Conservation (phyloP, 2,113 vertebrate genomes). For the Silurus asotus region DNA sequence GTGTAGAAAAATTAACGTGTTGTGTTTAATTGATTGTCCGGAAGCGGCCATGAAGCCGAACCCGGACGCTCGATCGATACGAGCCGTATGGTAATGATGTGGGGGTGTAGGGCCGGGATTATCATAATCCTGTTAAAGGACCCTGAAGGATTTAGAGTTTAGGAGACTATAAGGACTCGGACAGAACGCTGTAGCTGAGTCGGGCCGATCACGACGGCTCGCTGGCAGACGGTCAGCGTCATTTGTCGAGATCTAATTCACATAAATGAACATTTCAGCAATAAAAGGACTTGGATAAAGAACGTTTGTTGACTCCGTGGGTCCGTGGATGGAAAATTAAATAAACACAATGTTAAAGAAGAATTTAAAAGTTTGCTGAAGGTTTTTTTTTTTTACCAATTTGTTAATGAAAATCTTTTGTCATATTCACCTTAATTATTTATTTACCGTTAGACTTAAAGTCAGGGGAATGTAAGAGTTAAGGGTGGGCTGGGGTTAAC, state of each 20-base stretch:
- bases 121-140: slow-evolving; percentile 30
- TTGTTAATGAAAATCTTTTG: not conserved
- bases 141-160: slow-evolving; percentile 28
- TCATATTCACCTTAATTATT: not conserved
- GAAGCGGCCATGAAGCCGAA: slow-evolving; percentile 61
- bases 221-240: slow-evolving; percentile 2
- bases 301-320: not conserved
- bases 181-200: not conserved
- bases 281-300: slow-evolving; percentile 5
- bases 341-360: not conserved
- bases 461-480: no score
- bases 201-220: not conserved
- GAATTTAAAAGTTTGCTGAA: not conserved
- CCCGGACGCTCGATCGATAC: slow-evolving; percentile 72
- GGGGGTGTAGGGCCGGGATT: slow-evolving; percentile 55
- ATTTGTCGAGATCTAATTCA: slow-evolving; percentile 5
- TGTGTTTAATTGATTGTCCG: slow-evolving; percentile 70
- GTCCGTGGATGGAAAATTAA: not conserved
- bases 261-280: slow-evolving; percentile 12
- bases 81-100: slow-evolving; percentile 71
- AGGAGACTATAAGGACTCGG: slow-evolving; percentile 23
- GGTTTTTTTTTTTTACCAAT: not conserved
- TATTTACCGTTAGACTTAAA: not conserved
- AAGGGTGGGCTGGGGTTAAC: no score
- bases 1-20: slow-evolving; percentile 63